A percentile compares a stretch with the other conserved stretches of the same genome.
Evolutionary conservation across 2,797 vertebrate species (phyloP).

Genomic region (Florisuga fusca): DNA sequence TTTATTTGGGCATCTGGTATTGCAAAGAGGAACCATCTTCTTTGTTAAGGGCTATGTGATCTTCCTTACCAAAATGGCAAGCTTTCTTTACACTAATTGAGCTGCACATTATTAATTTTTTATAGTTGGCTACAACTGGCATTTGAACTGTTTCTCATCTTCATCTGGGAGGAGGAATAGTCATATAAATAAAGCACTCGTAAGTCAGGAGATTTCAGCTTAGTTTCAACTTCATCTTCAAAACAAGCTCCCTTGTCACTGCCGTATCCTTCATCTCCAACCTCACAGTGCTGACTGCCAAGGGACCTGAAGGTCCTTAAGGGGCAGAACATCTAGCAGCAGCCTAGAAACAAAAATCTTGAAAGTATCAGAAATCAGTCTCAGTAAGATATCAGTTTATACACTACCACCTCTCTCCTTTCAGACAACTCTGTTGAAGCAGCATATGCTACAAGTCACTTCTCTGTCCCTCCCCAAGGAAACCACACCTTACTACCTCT

Average conservation of each 20-base stretch:
- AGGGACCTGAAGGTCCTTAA: not conserved
- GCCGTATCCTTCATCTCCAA: not conserved
- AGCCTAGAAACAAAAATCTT: not conserved
- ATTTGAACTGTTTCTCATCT: not conserved
- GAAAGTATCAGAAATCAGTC: not conserved
- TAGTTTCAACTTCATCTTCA: not conserved
- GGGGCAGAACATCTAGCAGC: not conserved
- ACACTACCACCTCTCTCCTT: not conserved
- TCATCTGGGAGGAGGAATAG: not conserved
- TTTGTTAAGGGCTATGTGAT: not conserved
- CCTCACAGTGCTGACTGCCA: not conserved
- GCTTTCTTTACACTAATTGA: not conserved
- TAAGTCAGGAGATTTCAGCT: not conserved
- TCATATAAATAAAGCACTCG: not conserved
- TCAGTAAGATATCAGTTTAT: not conserved
- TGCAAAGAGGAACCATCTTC: not conserved
- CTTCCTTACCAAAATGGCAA: not conserved
- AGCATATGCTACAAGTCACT: not conserved
- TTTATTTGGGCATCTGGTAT: not conserved
- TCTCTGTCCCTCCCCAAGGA: not conserved
- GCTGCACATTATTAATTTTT: not conserved
- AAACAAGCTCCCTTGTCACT: not conserved
- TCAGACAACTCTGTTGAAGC: not conserved
- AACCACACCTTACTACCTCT: not conserved
- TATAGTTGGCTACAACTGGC: not conserved